Evolutionary conservation across 2,888 invertebrate species (phyloP), one percentile per base, ranked within the genome.

Genomic region (Caenorhabditis sp.): DNA sequence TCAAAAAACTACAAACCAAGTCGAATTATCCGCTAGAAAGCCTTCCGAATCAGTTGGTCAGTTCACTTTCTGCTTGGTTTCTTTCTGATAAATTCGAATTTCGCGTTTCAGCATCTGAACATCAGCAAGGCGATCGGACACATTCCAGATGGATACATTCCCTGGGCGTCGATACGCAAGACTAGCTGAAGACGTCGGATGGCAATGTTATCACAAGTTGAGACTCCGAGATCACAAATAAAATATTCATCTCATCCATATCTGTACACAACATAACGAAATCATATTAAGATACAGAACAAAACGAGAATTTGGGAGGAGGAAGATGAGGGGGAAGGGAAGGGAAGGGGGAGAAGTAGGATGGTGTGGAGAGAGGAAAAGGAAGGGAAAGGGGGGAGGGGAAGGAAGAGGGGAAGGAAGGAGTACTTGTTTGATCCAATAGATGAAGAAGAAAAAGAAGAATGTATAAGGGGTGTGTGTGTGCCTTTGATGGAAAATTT

Each of bases 231-330:
- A 11, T 40, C 65, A 74, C 72, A 76, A 76, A 76, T 76, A 76
- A 61, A 58, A 68, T 40, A 67, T 76, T 76, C 50, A 74, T 74
- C 67, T 61, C 28, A 26, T 61, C 53, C 53, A 65, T 56, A 60
- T 67, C 76, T 58, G 64, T 64, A 55, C 62, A 61, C 65, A 58
- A 74, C 65, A 64, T 20, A 60, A 67, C 22, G 55, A 56, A 71
- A 18, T 24, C 50, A 22, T 50, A 22, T 51, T 65, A 8, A n/a
- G 24, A 65, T 35, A 28, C 13, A 53, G 35, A n/a, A 35, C 20
- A n/a, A 35, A 50, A 51, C 11, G 40, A 40, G 40, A 40, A 13
- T 5, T 22, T 51, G 5, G 26, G 58, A 22, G 55, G 51, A 15
- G 32, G 32, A 32, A 60, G 51, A 37, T 28, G 26, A 15, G 64